phyloP scores from a whole-genome alignment of 2,797 vertebrate species.

The Oophaga sylvatica region DNA sequence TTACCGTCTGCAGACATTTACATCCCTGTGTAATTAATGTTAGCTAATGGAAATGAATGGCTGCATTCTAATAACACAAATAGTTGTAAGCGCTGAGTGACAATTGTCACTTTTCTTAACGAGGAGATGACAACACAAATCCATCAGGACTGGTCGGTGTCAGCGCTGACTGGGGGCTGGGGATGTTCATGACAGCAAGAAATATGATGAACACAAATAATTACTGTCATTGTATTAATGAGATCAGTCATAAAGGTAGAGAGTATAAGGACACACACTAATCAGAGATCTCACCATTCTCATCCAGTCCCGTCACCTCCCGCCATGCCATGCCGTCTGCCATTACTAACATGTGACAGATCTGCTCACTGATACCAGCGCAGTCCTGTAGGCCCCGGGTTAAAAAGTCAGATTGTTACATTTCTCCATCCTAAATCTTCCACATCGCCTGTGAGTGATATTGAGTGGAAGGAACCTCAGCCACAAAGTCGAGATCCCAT shows the following conservation, averaged over 20 bases:
- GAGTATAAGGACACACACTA: too few species aligned
- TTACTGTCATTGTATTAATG: background rate
- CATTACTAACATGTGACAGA: too few species aligned
- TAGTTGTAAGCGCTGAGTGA: background rate
- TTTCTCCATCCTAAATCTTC: too few species aligned
- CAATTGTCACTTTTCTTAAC: background rate
- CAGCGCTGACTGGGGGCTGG: background rate
- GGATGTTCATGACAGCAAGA: background rate
- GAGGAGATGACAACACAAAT: conserved; percentile 1
- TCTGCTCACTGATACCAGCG: too few species aligned
- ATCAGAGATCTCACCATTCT: too few species aligned
- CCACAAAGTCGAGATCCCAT: too few species aligned
- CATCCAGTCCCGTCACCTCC: too few species aligned
- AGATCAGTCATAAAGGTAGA: background rate
- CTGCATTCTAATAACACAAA: conserved; percentile 7
- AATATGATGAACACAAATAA: background rate
- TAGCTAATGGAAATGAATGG: background rate
- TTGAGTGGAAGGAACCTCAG: too few species aligned
- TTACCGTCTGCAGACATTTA: background rate
- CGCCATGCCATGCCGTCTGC: too few species aligned
- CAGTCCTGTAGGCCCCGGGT: too few species aligned
- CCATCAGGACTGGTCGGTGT: background rate
- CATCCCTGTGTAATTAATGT: background rate
- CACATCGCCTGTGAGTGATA: too few species aligned
- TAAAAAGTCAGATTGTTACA: too few species aligned